Evolutionary conservation across 2,113 vertebrate genomes (phyloP).

Genomic region (Stigmatopora nigra): DNA sequence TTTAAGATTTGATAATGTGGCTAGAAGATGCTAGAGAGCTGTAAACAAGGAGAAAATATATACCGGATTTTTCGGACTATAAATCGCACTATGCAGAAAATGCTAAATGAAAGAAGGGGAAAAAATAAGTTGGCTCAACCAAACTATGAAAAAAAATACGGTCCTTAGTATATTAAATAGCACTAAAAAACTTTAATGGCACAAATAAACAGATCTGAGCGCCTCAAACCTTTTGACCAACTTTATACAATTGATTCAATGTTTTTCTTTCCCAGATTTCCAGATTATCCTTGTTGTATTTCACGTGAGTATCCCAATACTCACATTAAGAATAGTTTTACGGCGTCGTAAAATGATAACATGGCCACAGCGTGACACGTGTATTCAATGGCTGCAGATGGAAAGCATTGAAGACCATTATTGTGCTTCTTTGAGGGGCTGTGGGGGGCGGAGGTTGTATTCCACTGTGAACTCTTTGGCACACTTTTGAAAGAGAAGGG

Average conservation of each 20-base stretch:
- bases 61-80: too few relatives aligned
- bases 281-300: constrained; percentile 4
- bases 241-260: neutral
- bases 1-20: constrained; percentile 13
- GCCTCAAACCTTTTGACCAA: neutral
- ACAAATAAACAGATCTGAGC: neutral
- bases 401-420: constrained; percentile 73
- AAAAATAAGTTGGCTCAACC: too few relatives aligned
- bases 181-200: neutral
- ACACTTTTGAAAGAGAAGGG: constrained; percentile 74
- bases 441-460: constrained; percentile 51
- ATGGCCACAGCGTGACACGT: constrained; percentile 59
- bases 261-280: neutral
- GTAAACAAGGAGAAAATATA: neutral
- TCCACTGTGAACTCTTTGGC: constrained; percentile 71
- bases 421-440: constrained; percentile 61
- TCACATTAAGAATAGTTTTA: constrained; percentile 37
- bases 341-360: constrained; percentile 48
- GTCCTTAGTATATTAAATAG: too few relatives aligned
- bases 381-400: constrained; percentile 68
- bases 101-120: too few relatives aligned
- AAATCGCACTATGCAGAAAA: too few relatives aligned
- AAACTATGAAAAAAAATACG: too few relatives aligned
- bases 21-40: neutral
- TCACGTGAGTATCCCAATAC: constrained; percentile 4